phyloP scores from a whole-genome alignment of 2,888 invertebrate genomes.

The Phrixothrix hirtus region DNA sequence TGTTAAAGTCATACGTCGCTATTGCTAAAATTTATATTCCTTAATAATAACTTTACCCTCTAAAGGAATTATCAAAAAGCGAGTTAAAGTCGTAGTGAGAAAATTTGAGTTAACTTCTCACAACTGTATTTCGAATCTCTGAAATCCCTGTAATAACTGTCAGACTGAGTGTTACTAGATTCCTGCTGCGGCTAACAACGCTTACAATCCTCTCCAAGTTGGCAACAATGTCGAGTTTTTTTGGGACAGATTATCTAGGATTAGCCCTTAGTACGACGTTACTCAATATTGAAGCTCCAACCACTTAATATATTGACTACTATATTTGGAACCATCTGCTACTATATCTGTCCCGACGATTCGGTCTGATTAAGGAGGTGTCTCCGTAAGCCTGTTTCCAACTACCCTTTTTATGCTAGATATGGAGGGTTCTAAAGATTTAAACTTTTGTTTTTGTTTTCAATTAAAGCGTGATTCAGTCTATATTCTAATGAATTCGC shows the following conservation, averaged over 20 bases:
- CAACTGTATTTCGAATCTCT: constrained; percentile 24
- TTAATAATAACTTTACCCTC: not conserved
- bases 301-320: constrained; percentile 30
- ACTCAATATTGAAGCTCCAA: constrained; percentile 40
- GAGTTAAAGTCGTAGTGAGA: not conserved
- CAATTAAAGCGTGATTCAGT: constrained; percentile 4
- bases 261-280: constrained; percentile 43
- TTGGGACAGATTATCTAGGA: constrained; percentile 40
- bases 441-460: constrained; percentile 11
- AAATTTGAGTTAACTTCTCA: constrained; percentile 16
- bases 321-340: constrained; percentile 28
- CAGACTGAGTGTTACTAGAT: constrained; percentile 34
- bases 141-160: constrained; percentile 40
- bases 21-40: not conserved
- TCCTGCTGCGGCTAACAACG: constrained; percentile 39
- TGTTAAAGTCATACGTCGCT: not conserved
- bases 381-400: constrained; percentile 1
- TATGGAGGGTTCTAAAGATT: constrained; percentile 4
- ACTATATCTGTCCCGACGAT: constrained; percentile 18
- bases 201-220: constrained; percentile 38
- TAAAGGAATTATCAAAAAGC: not conserved
- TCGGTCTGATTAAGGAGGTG: constrained; percentile 20
- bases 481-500: not conserved
- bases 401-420: constrained; percentile 11
- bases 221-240: constrained; percentile 37